Conservation (phyloP, 2,113 vertebrate species). For the Redunca redunca region DNA sequence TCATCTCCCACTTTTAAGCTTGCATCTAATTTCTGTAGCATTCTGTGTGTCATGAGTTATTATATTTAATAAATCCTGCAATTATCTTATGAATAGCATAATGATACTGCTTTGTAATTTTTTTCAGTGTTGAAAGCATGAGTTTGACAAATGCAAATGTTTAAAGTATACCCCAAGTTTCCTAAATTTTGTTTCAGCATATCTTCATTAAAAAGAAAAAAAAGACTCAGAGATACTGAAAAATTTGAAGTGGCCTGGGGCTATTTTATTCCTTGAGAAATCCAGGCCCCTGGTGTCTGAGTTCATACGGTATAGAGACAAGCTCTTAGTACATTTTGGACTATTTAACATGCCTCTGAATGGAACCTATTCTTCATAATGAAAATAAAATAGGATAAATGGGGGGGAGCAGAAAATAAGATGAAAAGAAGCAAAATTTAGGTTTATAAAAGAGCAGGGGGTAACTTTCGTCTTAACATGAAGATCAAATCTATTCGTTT, state of each 20-base stretch:
- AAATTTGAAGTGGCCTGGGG: not conserved
- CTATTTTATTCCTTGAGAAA: not conserved
- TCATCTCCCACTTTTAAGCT: not conserved
- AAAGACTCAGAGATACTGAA: not conserved
- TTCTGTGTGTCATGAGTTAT: not conserved
- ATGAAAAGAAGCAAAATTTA: not conserved
- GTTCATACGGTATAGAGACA: not conserved
- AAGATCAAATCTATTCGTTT: not conserved
- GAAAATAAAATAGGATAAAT: not conserved
- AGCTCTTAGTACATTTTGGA: not conserved
- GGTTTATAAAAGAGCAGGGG: not conserved
- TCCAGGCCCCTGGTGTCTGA: not conserved
- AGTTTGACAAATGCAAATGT: constrained; percentile 3
- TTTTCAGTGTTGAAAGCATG: constrained; percentile 34
- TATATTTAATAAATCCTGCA: constrained; percentile 42
- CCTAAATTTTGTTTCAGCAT: not conserved
- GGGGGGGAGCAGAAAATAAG: not conserved
- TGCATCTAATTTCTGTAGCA: not conserved
- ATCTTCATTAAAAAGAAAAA: not conserved
- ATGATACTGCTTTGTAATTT: constrained; percentile 1
- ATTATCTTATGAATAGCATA: constrained; percentile 43
- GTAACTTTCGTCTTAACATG: not conserved
- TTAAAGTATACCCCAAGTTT: constrained; percentile 37
- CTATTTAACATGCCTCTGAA: not conserved
- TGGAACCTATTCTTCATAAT: not conserved